Base-by-base conservation (phyloP, 2,113 vertebrate genomes). In the Mesembrinibis cayennensis region DNA sequence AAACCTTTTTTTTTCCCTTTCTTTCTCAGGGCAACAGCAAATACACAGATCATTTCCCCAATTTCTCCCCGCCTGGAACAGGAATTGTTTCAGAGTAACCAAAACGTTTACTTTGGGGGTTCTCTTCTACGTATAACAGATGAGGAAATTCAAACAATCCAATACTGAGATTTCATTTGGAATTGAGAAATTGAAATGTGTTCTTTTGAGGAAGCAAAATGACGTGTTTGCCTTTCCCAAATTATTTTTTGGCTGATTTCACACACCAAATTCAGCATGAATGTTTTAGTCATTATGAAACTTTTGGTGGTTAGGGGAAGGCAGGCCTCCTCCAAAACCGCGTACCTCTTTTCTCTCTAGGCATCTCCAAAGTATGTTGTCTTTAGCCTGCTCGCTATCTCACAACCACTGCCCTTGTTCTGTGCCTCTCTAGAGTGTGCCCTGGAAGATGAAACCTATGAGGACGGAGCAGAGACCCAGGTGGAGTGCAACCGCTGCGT, bases 401-500 rank as follows among this genome's bases (percentile, higher is more conserved):
- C 69, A 66, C 70, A 91, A 87, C 34, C 25, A 13, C 67, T 90
- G 53, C 34, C 42, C 27, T 44, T 87, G 81, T 47, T 94, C 80
- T 96, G n/a, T 90, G 44, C 11, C 56, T 61, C 53, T 80, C 82
- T 93, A 99, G 99, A 99, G 95, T 99, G 99, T 89, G 99, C 99
- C 89, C 97, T 99, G 97, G 99, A 99, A 97, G 99, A 99, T 40
- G 99, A 99, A 96, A 99, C 98, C 0, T 99, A 99, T 1, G 99
- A 99, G 56, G 99, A 99, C 0, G 99, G 99, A 89, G 99, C 99
- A 2, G 99, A 99, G 98, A 99, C 99, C 9, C 99, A 99, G 95
- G 99, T 99, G 89, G 99, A 99, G 93, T 99, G 99, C 89, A 99
- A 99, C 96, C 99, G 99, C 94, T 99, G 99, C 4, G 99, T 99